Percentiles rank a stretch among this genome's conserved stretches.
phyloP scores from a whole-genome alignment of 2,888 invertebrate species.

The Nesidiocoris tenuis region DNA sequence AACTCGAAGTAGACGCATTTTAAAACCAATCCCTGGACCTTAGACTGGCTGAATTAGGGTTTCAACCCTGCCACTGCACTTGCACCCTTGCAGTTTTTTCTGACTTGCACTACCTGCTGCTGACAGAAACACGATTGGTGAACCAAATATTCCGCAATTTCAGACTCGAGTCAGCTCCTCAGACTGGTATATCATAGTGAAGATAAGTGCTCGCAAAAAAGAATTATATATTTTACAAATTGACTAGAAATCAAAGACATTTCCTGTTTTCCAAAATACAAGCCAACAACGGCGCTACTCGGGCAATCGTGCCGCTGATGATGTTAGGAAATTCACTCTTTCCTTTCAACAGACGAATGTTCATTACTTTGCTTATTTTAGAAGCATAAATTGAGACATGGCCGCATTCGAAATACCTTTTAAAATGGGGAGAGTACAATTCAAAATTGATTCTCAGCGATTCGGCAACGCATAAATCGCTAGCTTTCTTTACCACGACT shows the following conservation, averaged over 20 bases:
- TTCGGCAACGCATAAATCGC: neutral
- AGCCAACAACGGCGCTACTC: conserved; percentile 8
- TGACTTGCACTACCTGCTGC: no score
- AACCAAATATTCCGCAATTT: no score
- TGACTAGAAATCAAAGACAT: neutral
- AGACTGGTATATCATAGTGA: no score
- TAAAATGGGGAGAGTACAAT: conserved; percentile 27
- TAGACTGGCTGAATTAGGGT: no score
- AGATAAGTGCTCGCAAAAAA: no score
- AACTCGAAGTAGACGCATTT: no score
- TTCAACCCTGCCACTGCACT: no score
- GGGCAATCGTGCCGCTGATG: conserved; percentile 16
- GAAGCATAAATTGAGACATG: conserved; percentile 14
- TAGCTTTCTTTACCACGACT: conserved; percentile 14
- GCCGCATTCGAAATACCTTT: conserved; percentile 14
- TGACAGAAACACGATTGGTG: no score
- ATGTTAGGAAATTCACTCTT: conserved; percentile 2
- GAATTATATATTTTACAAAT: no score
- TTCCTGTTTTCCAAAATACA: conserved; percentile 13
- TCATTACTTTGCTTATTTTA: conserved; percentile 16
- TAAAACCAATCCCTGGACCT: no score
- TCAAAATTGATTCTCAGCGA: conserved; percentile 21
- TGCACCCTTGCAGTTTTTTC: no score
- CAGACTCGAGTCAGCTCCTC: no score
- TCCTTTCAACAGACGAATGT: neutral